Evolutionary conservation across 1,140 invertebrate genomes (phyloP).

Genomic region (Penaeus chinensis): DNA sequence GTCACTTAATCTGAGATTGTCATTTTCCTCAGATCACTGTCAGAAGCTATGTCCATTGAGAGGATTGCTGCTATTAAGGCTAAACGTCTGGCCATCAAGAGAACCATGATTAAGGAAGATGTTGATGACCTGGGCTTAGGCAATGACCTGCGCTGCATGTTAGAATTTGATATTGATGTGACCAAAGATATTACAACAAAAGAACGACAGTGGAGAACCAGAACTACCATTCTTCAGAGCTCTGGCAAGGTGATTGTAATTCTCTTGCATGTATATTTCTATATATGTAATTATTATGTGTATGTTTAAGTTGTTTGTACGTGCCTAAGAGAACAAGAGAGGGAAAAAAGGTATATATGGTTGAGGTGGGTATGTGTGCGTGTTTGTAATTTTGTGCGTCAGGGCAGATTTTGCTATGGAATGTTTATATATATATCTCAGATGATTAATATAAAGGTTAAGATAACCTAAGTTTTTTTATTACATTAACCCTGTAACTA

Average conservation of each 20-base stretch:
- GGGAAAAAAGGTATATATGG: too few species aligned
- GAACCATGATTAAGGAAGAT: slow-evolving; percentile 91
- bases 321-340: too few species aligned
- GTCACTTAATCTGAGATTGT: slow-evolving; percentile 18
- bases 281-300: background rate
- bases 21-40: slow-evolving; percentile 78
- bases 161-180: slow-evolving; percentile 95
- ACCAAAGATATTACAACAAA: slow-evolving; percentile 95
- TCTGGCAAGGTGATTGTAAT: slow-evolving; percentile 81
- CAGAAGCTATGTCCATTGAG: slow-evolving; percentile 96
- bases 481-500: too few species aligned
- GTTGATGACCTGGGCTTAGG: slow-evolving; percentile 84
- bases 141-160: slow-evolving; percentile 84
- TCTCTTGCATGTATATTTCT: too few species aligned
- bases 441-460: too few species aligned
- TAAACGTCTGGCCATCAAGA: slow-evolving; percentile 94
- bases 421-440: too few species aligned
- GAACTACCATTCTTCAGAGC: slow-evolving; percentile 95
- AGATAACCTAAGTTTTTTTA: too few species aligned
- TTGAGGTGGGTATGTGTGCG: too few species aligned
- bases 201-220: slow-evolving; percentile 94
- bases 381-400: too few species aligned
- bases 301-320: too few species aligned
- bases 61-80: slow-evolving; percentile 98
- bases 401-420: too few species aligned